phyloP scores from a whole-genome alignment of 2,888 invertebrate species.

The Microctonus brassicae region DNA sequence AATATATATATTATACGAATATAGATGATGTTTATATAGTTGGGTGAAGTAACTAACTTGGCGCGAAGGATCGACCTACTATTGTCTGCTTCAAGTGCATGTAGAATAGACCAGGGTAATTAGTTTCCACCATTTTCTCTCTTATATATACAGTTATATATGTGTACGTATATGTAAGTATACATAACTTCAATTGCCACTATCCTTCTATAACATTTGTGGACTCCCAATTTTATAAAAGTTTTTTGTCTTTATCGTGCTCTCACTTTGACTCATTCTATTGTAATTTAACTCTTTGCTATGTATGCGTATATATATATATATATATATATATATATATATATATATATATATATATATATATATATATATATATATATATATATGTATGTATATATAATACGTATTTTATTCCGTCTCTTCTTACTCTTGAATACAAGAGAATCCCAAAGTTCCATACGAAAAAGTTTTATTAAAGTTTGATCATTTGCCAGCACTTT shows the following conservation, averaged over 20 bases:
- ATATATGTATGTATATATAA: too few relatives aligned
- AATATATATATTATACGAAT: not conserved
- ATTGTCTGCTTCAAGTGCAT: constrained; percentile 38
- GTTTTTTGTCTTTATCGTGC: constrained; percentile 28
- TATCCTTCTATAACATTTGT: not conserved
- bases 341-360: too few relatives aligned
- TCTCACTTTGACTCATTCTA: not conserved
- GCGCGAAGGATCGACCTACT: constrained; percentile 34
- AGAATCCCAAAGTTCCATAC: not conserved
- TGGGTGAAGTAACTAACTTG: constrained; percentile 44
- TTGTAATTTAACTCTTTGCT: not conserved
- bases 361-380: too few relatives aligned
- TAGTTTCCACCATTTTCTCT: constrained; percentile 40
- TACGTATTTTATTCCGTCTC: too few relatives aligned
- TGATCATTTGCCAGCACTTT: constrained; percentile 26
- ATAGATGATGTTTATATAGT: constrained; percentile 16
- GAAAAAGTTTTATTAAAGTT: constrained; percentile 15
- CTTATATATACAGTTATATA: too few relatives aligned
- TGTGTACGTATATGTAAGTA: not conserved
- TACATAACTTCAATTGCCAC: not conserved
- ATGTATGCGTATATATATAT: not conserved
- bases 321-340: too few relatives aligned
- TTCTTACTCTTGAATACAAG: not conserved
- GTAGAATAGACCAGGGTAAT: constrained; percentile 48
- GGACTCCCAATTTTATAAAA: not conserved